Percentiles rank a stretch among this genome's conserved stretches.
Evolutionary conservation across 2,113 vertebrate genomes (phyloP).

Genomic region (Ellobius talpinus): DNA sequence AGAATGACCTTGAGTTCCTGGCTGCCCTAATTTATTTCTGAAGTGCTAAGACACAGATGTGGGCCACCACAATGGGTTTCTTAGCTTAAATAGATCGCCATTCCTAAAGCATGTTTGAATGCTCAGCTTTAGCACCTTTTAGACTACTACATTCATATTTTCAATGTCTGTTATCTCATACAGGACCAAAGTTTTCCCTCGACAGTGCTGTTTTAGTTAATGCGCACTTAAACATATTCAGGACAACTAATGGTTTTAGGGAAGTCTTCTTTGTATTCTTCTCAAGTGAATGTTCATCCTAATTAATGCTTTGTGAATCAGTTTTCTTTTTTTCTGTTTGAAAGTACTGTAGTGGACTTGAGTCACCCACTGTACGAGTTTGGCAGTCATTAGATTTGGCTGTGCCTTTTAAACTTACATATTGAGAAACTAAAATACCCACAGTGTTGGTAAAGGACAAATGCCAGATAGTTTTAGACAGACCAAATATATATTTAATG

Average conservation of each 20-base stretch:
- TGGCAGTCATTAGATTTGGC: slow-evolving; percentile 57
- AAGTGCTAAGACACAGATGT: background rate
- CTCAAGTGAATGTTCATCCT: slow-evolving; percentile 42
- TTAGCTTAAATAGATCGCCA: slow-evolving; percentile 10
- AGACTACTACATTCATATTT: background rate
- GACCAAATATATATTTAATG: slow-evolving; percentile 77
- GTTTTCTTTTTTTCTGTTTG: slow-evolving; percentile 35
- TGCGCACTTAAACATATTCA: background rate
- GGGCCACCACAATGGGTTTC: background rate
- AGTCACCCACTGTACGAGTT: slow-evolving; percentile 53
- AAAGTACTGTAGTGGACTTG: slow-evolving; percentile 32
- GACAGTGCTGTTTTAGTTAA: slow-evolving; percentile 34
- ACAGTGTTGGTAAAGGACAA: slow-evolving; percentile 72
- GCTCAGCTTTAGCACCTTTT: background rate
- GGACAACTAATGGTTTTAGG: slow-evolving; percentile 8
- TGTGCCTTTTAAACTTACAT: slow-evolving; percentile 59
- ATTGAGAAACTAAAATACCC: slow-evolving; percentile 60
- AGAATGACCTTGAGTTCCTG: background rate
- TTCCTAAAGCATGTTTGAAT: background rate
- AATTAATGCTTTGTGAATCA: slow-evolving; percentile 30
- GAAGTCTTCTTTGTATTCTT: background rate
- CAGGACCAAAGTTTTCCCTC: background rate
- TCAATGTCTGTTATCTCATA: background rate
- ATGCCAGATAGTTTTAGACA: slow-evolving; percentile 74
- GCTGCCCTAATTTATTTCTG: background rate